A percentile compares a stretch with the other conserved stretches of the same genome.
phyloP scores from a whole-genome alignment of 2,797 vertebrate genomes.

The Manis javanica region DNA sequence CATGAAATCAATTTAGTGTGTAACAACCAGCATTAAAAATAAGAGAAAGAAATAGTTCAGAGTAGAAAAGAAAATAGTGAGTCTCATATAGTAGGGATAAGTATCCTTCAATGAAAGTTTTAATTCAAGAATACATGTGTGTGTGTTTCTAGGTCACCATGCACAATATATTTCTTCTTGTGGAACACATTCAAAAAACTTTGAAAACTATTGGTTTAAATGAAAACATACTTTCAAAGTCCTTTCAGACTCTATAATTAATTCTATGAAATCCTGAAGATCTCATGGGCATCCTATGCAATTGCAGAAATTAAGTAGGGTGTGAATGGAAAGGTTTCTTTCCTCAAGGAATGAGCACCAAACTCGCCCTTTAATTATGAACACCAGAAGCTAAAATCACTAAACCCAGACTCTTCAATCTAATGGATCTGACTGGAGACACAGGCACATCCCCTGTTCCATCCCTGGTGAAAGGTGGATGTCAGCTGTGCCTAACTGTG shows the following conservation, averaged over 20 bases:
- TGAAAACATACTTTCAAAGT: neutral
- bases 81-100: neutral
- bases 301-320: neutral
- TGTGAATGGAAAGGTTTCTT: neutral
- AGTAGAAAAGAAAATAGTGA: neutral
- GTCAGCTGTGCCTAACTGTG: neutral
- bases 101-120: neutral
- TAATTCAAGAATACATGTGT: neutral
- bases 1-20: slow-evolving; percentile 21
- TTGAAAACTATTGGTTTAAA: slow-evolving; percentile 57
- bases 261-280: slow-evolving; percentile 3
- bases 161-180: slow-evolving; percentile 25
- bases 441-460: neutral
- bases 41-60: neutral
- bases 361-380: neutral
- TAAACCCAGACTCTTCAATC: neutral
- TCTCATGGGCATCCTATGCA: neutral
- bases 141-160: neutral
- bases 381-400: neutral
- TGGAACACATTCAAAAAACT: neutral
- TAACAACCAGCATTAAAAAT: neutral
- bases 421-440: neutral
- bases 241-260: neutral
- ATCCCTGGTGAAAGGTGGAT: neutral
- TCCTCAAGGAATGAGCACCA: neutral